These are phyloP conservation scores for Zaprionus vittiger DNA, from an alignment of 1,140 invertebrate species.

Conservation along the genomic window DNA sequence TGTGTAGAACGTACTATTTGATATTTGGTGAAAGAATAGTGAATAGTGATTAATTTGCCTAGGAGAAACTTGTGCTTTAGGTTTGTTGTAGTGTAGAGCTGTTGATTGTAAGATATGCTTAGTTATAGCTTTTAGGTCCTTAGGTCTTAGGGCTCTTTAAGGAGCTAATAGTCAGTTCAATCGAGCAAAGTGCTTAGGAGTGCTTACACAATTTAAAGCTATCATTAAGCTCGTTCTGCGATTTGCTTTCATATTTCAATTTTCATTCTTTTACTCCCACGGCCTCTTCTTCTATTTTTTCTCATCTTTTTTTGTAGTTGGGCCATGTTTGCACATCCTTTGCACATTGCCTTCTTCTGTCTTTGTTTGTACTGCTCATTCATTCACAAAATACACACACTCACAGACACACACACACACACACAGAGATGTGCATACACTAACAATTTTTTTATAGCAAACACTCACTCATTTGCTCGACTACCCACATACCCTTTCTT, in stretches of 20 bases:
- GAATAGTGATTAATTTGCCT: too few relatives aligned
- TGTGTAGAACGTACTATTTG: too few relatives aligned
- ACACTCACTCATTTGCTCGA: slow-evolving; percentile 34
- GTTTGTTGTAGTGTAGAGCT: too few relatives aligned
- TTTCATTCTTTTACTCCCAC: slow-evolving; percentile 48
- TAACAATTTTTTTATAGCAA: slow-evolving; percentile 42
- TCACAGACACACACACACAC: slow-evolving; percentile 11
- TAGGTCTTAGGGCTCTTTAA: too few relatives aligned
- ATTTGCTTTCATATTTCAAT: slow-evolving; percentile 40
- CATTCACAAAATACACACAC: slow-evolving; percentile 65
- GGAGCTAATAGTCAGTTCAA: not conserved
- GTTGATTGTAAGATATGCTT: too few relatives aligned
- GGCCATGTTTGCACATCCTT: slow-evolving; percentile 70
- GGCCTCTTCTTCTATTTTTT: not conserved
- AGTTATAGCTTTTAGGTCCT: too few relatives aligned
- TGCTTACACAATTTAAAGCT: slow-evolving; percentile 6
- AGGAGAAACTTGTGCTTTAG: too few relatives aligned
- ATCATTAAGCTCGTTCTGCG: slow-evolving; percentile 21
- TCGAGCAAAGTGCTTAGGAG: slow-evolving; percentile 1
- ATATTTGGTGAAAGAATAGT: too few relatives aligned
- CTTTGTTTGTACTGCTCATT: slow-evolving; percentile 76
- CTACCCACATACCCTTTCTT: slow-evolving; percentile 33
- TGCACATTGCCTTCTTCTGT: slow-evolving; percentile 72
- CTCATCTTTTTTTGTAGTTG: slow-evolving; percentile 43
- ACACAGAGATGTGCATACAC: slow-evolving; percentile 4